Conservation (phyloP, 1,140 invertebrate genomes). For the Drosophila leontia region DNA sequence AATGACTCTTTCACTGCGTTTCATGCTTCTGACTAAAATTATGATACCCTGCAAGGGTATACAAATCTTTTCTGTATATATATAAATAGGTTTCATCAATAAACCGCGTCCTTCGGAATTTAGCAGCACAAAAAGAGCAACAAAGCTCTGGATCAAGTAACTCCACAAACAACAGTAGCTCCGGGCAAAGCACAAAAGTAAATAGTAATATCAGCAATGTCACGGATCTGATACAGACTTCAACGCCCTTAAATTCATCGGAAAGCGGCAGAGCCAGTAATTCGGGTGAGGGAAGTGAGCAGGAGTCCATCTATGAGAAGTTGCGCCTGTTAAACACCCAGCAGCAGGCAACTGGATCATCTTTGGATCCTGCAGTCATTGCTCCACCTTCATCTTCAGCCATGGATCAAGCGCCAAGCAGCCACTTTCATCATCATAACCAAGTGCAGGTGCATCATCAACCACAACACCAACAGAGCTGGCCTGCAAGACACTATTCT, state of each 20-base stretch:
- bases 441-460: constrained; percentile 47
- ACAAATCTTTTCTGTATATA: neutral
- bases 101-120: constrained; percentile 97
- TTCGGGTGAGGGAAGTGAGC: constrained; percentile 86
- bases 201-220: constrained; percentile 18
- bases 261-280: constrained; percentile 80
- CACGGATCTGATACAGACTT: constrained; percentile 60
- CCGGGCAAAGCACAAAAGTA: constrained; percentile 19
- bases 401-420: constrained; percentile 25
- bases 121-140: constrained; percentile 96
- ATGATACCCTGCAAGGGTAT: too few species aligned
- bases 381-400: constrained; percentile 1
- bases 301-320: constrained; percentile 93
- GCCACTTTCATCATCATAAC: constrained; percentile 51
- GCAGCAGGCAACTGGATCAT: constrained; percentile 85
- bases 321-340: constrained; percentile 93
- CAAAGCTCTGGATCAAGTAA: constrained; percentile 70
- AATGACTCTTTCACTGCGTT: too few species aligned
- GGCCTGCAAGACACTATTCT: constrained; percentile 71
- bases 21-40: too few species aligned
- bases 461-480: constrained; percentile 50
- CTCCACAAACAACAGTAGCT: constrained; percentile 18
- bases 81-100: constrained; percentile 97
- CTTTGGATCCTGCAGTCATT: constrained; percentile 21
- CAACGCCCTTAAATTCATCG: constrained; percentile 76